These are phyloP conservation scores for Alentia gelatinosa DNA, from an alignment of 2,888 invertebrate genomes.

Conservation along the genomic window DNA sequence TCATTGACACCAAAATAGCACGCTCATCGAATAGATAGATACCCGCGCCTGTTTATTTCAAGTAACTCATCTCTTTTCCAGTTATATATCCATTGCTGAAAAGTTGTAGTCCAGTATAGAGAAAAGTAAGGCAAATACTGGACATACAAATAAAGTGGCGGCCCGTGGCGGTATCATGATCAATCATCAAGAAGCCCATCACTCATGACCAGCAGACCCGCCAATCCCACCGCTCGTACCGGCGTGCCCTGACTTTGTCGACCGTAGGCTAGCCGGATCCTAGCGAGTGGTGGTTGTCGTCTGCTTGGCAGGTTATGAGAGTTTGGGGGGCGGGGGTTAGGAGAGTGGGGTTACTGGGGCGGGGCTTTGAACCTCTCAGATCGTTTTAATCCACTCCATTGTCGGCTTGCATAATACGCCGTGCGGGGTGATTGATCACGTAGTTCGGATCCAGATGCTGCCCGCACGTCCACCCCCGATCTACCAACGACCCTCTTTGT, in stretches of 20 bases:
- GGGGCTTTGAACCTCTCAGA: conserved; percentile 18
- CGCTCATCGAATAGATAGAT: no score
- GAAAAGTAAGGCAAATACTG: no score
- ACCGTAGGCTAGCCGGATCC: background rate
- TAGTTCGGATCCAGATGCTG: background rate
- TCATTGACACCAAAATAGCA: background rate
- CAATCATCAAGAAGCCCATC: background rate
- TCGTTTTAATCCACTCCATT: conserved; percentile 29
- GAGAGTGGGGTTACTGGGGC: conserved; percentile 15
- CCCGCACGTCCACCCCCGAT: background rate
- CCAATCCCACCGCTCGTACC: background rate
- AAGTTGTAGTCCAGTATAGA: no score
- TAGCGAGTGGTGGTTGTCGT: background rate
- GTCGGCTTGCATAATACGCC: conserved; percentile 18
- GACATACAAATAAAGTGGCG: background rate
- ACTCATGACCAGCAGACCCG: background rate
- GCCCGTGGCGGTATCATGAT: background rate
- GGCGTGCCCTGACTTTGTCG: background rate
- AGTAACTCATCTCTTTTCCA: no score
- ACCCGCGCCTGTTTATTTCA: no score
- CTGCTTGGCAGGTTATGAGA: background rate
- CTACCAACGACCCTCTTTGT: background rate
- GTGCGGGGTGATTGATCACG: background rate
- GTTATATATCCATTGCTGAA: no score
- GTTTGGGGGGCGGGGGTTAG: background rate